Percentiles rank a stretch among this genome's conserved stretches.
phyloP scores from a whole-genome alignment of 2,113 vertebrate species.

The Pheucticus melanocephalus region DNA sequence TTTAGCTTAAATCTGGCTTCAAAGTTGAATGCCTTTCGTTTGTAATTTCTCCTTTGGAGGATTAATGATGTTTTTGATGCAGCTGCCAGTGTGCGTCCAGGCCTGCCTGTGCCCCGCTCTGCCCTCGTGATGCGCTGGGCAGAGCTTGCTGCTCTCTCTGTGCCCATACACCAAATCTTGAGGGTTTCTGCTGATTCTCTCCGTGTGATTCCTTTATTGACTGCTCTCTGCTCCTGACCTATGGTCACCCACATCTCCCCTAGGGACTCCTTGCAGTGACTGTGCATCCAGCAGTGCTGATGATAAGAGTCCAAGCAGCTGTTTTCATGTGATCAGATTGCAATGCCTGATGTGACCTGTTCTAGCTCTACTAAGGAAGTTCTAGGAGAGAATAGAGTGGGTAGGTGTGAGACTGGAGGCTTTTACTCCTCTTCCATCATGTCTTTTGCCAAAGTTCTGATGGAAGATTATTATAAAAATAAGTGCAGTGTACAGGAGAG shows the following conservation, averaged over 20 bases:
- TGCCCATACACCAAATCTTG: no score
- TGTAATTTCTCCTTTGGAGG: background rate
- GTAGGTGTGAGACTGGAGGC: background rate
- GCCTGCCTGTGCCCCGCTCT: background rate
- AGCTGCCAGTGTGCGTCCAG: background rate
- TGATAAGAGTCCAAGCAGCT: background rate
- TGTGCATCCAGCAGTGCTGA: background rate
- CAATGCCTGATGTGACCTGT: background rate
- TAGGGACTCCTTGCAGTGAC: background rate
- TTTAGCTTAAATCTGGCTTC: background rate
- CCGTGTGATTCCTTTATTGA: rapidly evolving
- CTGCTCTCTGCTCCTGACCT: background rate
- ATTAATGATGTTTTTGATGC: background rate
- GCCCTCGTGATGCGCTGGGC: background rate
- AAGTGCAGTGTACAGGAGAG: background rate
- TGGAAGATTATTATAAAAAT: background rate
- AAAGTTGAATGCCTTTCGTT: background rate
- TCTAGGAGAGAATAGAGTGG: background rate
- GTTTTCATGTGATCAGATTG: background rate
- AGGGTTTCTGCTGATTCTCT: background rate
- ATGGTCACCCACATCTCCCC: background rate
- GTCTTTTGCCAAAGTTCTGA: background rate
- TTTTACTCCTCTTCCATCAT: background rate
- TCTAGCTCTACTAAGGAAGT: background rate
- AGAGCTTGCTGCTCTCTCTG: background rate